A percentile compares a stretch with the other conserved stretches of the same genome.
These are phyloP conservation scores for Pipistrellus pipistrellus DNA, from an alignment of 2,797 vertebrate genomes.

Conservation along the genomic window DNA sequence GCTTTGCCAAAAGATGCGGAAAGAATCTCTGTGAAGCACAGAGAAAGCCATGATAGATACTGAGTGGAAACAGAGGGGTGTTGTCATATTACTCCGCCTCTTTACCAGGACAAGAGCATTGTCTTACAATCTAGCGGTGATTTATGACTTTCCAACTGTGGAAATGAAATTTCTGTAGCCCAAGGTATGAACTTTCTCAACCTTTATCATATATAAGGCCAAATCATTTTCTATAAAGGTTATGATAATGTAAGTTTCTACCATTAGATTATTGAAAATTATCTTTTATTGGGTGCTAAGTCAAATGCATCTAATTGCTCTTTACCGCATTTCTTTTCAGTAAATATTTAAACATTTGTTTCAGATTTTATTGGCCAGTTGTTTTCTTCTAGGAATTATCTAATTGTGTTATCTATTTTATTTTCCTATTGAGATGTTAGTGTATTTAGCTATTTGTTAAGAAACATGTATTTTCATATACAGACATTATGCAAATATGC, in stretches of 20 bases:
- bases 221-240: constrained; percentile 36
- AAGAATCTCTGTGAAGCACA: background rate
- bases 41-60: constrained; percentile 2
- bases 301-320: background rate
- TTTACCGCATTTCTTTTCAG: constrained; percentile 38
- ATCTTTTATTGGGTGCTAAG: background rate
- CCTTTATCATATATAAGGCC: background rate
- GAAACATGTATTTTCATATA: background rate
- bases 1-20: constrained; percentile 40
- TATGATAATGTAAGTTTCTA: background rate
- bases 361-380: constrained; percentile 38
- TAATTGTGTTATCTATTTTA: background rate
- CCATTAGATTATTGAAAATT: background rate
- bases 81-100: background rate
- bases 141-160: constrained; percentile 28
- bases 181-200: background rate
- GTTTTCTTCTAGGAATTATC: background rate
- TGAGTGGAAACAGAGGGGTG: background rate
- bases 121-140: background rate
- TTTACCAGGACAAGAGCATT: constrained; percentile 2
- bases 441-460: background rate
- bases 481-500: background rate
- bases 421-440: background rate
- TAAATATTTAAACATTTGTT: background rate
- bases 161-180: constrained; percentile 12